These are phyloP conservation scores for Xyrichtys novacula DNA, from an alignment of 2,797 vertebrate species.

Conservation along the genomic window DNA sequence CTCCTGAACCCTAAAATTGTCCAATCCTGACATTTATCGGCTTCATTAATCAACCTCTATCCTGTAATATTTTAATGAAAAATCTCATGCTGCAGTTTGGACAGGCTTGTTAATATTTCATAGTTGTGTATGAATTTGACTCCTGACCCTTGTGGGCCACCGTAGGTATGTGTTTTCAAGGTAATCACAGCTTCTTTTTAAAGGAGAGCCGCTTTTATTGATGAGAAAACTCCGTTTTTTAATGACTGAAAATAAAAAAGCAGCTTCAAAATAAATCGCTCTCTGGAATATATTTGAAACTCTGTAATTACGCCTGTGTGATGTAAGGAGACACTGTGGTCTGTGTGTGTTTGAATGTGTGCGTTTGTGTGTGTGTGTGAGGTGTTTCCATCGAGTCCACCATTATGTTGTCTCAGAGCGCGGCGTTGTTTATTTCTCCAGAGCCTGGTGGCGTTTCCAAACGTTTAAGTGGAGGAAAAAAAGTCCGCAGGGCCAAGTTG, in stretches of 20 bases:
- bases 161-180: not conserved
- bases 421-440: slow-evolving; percentile 56
- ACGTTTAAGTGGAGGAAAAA: slow-evolving; percentile 4
- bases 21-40: too few species aligned
- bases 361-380: slow-evolving; percentile 30
- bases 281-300: slow-evolving; percentile 4
- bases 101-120: not conserved
- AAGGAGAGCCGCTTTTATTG: not conserved
- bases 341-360: slow-evolving; percentile 3
- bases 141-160: slow-evolving; percentile 4
- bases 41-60: too few species aligned
- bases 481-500: slow-evolving; percentile 38
- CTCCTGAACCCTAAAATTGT: too few species aligned
- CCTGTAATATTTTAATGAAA: too few species aligned
- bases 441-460: slow-evolving; percentile 54
- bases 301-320: slow-evolving; percentile 39
- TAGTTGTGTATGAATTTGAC: not conserved
- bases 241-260: too few species aligned
- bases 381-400: slow-evolving; percentile 49
- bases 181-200: not conserved
- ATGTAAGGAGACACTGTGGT: slow-evolving; percentile 28
- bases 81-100: too few species aligned
- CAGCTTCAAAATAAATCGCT: not conserved
- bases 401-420: slow-evolving; percentile 31
- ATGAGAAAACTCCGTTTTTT: not conserved